Conservation (phyloP, 2,113 vertebrate genomes). For the Crypturellus undulatus region DNA sequence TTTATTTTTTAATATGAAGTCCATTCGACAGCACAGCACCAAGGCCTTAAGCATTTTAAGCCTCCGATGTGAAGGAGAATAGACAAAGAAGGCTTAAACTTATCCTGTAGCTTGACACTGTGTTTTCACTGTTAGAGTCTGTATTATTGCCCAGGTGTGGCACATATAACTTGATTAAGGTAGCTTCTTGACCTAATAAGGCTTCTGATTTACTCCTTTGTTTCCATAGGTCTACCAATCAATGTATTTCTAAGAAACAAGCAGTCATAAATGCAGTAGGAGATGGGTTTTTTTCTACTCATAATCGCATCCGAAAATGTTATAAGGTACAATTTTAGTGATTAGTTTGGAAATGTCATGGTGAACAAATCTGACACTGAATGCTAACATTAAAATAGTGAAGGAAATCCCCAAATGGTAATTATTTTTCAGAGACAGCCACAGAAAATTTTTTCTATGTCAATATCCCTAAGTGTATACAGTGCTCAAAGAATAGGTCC, state of each 20-base stretch:
- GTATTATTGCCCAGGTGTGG: background rate
- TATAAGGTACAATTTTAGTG: background rate
- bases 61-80: background rate
- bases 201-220: background rate
- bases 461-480: background rate
- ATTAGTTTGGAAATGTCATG: background rate
- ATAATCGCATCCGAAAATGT: background rate
- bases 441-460: background rate
- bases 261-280: background rate
- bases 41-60: background rate
- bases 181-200: background rate
- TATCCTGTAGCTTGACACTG: background rate
- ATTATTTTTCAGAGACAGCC: background rate
- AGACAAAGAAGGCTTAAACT: background rate
- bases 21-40: background rate
- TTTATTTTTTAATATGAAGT: background rate
- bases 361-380: background rate
- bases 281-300: background rate
- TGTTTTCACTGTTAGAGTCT: background rate
- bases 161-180: background rate
- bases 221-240: background rate
- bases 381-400: background rate
- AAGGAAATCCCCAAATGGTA: slow-evolving; percentile 8
- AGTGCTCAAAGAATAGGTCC: background rate
- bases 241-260: background rate